These are phyloP conservation scores for Pardalotus punctatus DNA, from an alignment of 2,113 vertebrate genomes.

Conservation along the genomic window DNA sequence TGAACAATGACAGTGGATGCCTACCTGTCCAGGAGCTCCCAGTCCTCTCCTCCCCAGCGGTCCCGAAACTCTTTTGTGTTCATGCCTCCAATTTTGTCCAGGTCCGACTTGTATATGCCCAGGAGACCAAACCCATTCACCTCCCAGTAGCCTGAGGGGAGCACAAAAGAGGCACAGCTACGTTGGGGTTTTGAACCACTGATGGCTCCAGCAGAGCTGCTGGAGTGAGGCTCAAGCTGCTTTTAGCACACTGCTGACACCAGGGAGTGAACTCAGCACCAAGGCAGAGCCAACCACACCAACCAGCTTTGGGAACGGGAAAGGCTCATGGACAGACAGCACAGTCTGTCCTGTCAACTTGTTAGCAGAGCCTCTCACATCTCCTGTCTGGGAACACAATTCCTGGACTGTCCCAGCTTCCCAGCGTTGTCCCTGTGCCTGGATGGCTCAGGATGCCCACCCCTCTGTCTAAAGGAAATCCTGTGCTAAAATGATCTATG, in stretches of 20 bases:
- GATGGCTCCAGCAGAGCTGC: not conserved
- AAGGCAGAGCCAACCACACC: not conserved
- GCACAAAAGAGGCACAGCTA: not conserved
- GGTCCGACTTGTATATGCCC: constrained; percentile 96
- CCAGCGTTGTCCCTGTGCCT: not conserved
- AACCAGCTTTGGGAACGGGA: not conserved
- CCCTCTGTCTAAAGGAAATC: not conserved
- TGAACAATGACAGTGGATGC: not conserved
- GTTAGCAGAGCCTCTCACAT: not conserved
- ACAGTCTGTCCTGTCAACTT: not conserved
- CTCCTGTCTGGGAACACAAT: not conserved
- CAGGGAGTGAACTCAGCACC: not conserved
- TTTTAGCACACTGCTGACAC: not conserved
- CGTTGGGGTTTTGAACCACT: not conserved
- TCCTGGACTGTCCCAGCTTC: not conserved
- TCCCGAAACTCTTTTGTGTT: constrained; percentile 90
- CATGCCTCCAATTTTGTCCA: constrained; percentile 90
- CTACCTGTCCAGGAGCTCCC: constrained; percentile 96
- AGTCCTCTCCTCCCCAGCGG: constrained; percentile 97
- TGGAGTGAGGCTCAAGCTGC: not conserved
- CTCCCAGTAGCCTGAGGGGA: constrained; percentile 90
- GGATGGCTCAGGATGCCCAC: not conserved
- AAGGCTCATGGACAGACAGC: not conserved
- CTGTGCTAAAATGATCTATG: not conserved
- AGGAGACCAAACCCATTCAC: constrained; percentile 95